phyloP scores from a whole-genome alignment of 2,797 vertebrate species.

The Diceros bicornis region DNA sequence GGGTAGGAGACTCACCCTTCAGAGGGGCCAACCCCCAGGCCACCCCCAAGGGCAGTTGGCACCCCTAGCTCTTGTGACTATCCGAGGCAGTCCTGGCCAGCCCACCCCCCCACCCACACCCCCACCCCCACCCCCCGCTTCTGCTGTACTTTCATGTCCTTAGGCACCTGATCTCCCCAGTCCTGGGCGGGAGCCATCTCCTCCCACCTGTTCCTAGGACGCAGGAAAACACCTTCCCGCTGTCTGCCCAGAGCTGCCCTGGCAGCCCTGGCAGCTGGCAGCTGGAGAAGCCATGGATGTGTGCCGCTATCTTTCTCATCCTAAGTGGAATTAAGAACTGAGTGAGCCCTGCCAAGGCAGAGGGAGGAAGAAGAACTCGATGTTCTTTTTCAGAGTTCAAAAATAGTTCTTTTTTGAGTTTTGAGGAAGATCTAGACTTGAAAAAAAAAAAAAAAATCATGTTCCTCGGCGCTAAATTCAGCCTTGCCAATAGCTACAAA shows the following conservation, averaged over 20 bases:
- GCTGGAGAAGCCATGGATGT: neutral
- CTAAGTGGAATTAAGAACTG: constrained; percentile 32
- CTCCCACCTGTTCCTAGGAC: neutral
- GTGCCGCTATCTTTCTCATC: neutral
- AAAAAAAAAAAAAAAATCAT: constrained; percentile 5
- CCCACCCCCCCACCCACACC: too few relatives aligned
- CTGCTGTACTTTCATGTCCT: neutral
- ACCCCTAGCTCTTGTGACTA: neutral
- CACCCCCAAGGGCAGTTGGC: neutral
- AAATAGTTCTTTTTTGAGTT: constrained; percentile 84
- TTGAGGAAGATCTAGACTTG: constrained; percentile 72
- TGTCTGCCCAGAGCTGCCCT: neutral
- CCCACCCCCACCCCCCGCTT: too few relatives aligned
- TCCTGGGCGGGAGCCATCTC: neutral
- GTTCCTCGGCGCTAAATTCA: constrained; percentile 72
- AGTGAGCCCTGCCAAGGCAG: constrained; percentile 76
- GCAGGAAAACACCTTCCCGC: neutral
- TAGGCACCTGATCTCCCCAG: neutral
- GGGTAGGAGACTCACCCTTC: neutral
- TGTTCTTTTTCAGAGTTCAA: constrained; percentile 87
- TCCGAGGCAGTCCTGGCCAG: neutral
- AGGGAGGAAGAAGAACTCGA: constrained; percentile 76
- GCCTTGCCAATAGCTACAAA: constrained; percentile 51
- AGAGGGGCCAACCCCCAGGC: neutral
- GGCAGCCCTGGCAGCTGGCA: neutral